Evolutionary conservation across 1,140 invertebrate genomes (phyloP).

Genomic region (Proctacanthus coquilletti): DNA sequence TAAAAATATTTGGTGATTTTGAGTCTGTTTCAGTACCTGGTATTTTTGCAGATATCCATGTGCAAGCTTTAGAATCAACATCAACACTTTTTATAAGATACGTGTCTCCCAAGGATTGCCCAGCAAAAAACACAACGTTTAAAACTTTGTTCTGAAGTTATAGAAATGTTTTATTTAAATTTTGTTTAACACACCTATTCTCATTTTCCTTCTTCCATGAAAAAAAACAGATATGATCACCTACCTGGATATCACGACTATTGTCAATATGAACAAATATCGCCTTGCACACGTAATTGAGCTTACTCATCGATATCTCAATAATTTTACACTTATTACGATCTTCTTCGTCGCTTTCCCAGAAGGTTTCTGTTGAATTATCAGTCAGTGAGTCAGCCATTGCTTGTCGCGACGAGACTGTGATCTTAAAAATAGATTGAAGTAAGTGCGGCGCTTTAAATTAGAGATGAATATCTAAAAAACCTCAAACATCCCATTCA

Average conservation of each 20-base stretch:
- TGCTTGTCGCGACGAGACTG: constrained; percentile 80
- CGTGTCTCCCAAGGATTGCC: constrained; percentile 63
- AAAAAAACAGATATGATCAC: constrained; percentile 17
- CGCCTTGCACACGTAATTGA: constrained; percentile 29
- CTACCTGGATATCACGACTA: constrained; percentile 72
- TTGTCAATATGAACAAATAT: constrained; percentile 87
- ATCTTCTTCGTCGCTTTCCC: constrained; percentile 97
- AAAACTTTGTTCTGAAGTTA: constrained; percentile 68
- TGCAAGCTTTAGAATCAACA: constrained; percentile 58
- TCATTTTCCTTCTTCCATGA: no score
- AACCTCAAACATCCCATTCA: constrained; percentile 25
- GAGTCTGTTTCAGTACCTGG: constrained; percentile 39
- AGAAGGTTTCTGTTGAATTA: constrained; percentile 94
- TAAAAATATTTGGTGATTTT: neutral
- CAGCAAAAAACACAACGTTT: constrained; percentile 64
- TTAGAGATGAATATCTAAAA: neutral
- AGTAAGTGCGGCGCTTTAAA: neutral
- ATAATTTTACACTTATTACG: constrained; percentile 74
- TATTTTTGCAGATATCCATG: constrained; percentile 77
- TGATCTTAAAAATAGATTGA: constrained; percentile 50
- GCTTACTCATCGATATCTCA: constrained; percentile 33
- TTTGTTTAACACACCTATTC: no score
- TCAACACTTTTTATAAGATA: constrained; percentile 64
- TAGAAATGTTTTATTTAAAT: no score
- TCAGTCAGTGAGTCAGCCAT: constrained; percentile 88